A percentile compares a stretch with the other conserved stretches of the same genome.
These are phyloP conservation scores for Alentia gelatinosa DNA, from an alignment of 2,888 invertebrate species.

Conservation along the genomic window DNA sequence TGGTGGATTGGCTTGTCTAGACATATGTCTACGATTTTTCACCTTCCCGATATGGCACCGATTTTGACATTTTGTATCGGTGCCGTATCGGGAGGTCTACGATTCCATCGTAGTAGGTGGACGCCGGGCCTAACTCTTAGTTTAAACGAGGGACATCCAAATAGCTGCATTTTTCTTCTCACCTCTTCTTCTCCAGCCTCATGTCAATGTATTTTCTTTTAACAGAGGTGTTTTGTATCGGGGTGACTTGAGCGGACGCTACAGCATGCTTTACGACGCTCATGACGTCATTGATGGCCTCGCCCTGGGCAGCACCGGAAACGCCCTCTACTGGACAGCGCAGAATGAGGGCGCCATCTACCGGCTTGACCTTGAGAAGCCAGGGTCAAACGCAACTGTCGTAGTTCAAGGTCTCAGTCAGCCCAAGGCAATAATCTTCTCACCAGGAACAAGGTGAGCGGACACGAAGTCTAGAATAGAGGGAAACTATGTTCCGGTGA, in stretches of 20 bases:
- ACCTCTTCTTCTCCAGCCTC: neutral
- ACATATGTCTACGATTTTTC: too few relatives aligned
- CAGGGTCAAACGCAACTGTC: neutral
- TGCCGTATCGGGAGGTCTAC: too few relatives aligned
- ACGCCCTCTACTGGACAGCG: constrained; percentile 57
- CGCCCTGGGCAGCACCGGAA: neutral
- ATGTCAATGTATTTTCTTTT: neutral
- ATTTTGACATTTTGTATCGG: too few relatives aligned
- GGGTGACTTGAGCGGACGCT: neutral
- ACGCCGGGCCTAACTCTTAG: too few relatives aligned
- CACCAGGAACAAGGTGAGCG: neutral
- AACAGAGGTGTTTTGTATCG: neutral
- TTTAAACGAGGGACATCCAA: too few relatives aligned
- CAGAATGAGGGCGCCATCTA: constrained; percentile 19
- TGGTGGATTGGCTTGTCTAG: too few relatives aligned
- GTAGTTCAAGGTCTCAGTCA: neutral
- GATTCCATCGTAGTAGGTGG: too few relatives aligned
- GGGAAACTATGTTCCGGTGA: too few relatives aligned
- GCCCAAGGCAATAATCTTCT: neutral
- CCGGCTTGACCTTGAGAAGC: neutral
- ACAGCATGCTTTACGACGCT: constrained; percentile 4
- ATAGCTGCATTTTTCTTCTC: too few relatives aligned
- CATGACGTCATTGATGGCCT: constrained; percentile 58
- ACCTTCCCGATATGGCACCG: too few relatives aligned
- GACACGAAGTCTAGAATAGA: too few relatives aligned